phyloP scores from a whole-genome alignment of 2,113 vertebrate genomes.

The Tetrao urogallus region DNA sequence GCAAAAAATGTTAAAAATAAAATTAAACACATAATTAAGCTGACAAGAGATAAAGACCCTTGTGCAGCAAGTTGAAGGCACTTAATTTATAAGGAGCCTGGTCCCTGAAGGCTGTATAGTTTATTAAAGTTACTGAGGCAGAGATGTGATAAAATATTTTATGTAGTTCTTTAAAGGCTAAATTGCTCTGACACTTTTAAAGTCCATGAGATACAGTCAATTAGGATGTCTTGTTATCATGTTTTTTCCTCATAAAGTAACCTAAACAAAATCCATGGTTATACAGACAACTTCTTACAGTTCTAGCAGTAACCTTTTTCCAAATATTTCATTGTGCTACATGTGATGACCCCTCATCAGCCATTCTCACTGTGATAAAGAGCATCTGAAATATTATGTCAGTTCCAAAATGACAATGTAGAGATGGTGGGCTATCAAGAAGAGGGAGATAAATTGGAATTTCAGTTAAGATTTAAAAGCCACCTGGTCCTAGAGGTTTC shows the following conservation, averaged over 20 bases:
- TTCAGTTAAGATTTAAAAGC: neutral
- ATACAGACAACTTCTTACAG: conserved; percentile 4
- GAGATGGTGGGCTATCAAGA: neutral
- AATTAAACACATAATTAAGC: conserved; percentile 98
- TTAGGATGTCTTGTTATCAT: conserved; percentile 88
- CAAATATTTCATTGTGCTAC: neutral
- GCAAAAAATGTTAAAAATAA: conserved; percentile 94
- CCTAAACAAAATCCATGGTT: conserved; percentile 55
- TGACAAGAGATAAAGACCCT: conserved; percentile 91
- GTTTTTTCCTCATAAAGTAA: conserved; percentile 50
- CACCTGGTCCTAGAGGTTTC: neutral
- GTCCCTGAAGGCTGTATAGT: conserved; percentile 89
- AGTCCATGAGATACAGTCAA: conserved; percentile 82
- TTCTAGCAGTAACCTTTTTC: neutral
- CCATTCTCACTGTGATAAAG: neutral
- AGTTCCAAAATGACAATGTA: neutral
- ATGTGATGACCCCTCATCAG: accelerated
- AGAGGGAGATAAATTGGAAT: neutral
- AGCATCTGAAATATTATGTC: neutral
- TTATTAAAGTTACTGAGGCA: conserved; percentile 93
- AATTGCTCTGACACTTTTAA: conserved; percentile 82
- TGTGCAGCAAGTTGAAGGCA: conserved; percentile 84
- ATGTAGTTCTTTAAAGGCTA: conserved; percentile 86
- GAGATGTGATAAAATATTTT: conserved; percentile 91
- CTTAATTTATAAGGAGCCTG: conserved; percentile 90